These are phyloP conservation scores for Phortica okadai DNA, from an alignment of 2,888 invertebrate genomes.

Conservation along the genomic window DNA sequence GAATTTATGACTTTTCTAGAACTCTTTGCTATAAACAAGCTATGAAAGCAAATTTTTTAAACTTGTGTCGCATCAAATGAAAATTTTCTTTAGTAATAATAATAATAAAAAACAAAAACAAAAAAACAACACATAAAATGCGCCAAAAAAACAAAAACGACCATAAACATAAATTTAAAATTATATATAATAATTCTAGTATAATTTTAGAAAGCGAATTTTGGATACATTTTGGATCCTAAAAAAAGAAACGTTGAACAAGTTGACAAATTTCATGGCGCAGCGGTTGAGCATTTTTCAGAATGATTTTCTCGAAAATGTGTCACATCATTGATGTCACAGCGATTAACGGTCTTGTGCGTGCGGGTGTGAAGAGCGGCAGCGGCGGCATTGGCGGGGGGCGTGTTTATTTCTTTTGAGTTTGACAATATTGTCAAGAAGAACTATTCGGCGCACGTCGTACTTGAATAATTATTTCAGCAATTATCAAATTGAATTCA, in stretches of 20 bases:
- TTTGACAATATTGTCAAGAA: too few relatives aligned
- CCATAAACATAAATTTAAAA: slow-evolving; percentile 26
- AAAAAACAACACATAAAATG: slow-evolving; percentile 1
- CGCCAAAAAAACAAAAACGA: background rate
- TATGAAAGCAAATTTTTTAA: background rate
- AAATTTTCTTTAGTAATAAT: background rate
- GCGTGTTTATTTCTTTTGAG: too few relatives aligned
- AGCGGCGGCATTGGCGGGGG: too few relatives aligned
- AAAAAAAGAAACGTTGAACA: background rate
- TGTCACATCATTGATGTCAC: background rate
- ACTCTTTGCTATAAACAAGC: background rate
- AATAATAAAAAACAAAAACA: slow-evolving; percentile 3
- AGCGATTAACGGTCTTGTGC: background rate
- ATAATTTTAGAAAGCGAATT: slow-evolving; percentile 9
- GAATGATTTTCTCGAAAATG: slow-evolving; percentile 14
- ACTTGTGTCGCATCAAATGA: background rate
- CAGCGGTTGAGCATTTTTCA: slow-evolving; percentile 26
- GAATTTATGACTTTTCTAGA: slow-evolving; percentile 1
- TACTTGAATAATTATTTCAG: too few relatives aligned
- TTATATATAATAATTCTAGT: background rate
- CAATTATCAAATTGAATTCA: too few relatives aligned
- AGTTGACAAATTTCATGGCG: slow-evolving; percentile 28
- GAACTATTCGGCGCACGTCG: too few relatives aligned
- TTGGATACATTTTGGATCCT: background rate
- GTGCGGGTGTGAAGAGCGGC: background rate